Conservation (phyloP, 2,797 vertebrate genomes). For the Silurus lanzhouensis region DNA sequence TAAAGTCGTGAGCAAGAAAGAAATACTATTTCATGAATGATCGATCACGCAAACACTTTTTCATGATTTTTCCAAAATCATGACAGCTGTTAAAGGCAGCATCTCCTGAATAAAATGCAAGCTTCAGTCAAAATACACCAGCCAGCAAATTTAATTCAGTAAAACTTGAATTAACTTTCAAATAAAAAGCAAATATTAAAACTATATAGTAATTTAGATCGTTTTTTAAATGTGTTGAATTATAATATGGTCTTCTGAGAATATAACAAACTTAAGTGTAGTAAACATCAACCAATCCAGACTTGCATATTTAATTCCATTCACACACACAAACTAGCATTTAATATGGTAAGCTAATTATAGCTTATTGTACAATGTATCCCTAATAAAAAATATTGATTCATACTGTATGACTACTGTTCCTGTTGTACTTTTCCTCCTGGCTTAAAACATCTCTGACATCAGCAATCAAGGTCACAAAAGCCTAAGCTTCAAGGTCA, state of each 20-base stretch:
- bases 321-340: neutral
- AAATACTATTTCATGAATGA: slow-evolving; percentile 3
- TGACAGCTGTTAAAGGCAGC: slow-evolving; percentile 44
- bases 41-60: slow-evolving; percentile 41
- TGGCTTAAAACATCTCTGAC: neutral
- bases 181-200: slow-evolving; percentile 54
- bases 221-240: slow-evolving; percentile 47
- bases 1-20: neutral
- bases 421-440: neutral
- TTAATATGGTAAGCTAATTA: neutral
- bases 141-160: slow-evolving; percentile 50
- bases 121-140: slow-evolving; percentile 41
- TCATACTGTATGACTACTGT: neutral
- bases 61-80: slow-evolving; percentile 19
- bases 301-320: neutral
- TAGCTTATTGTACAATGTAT: too few species aligned
- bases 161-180: slow-evolving; percentile 46
- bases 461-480: neutral
- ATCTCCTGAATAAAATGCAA: slow-evolving; percentile 36
- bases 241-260: slow-evolving; percentile 51
- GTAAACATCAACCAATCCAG: slow-evolving; percentile 11
- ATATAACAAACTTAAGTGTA: slow-evolving; percentile 30
- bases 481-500: neutral
- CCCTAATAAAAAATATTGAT: neutral
- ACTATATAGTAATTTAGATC: slow-evolving; percentile 49